Base-by-base conservation (phyloP, 2,113 vertebrate species). In the Apaloderma vittatum region DNA sequence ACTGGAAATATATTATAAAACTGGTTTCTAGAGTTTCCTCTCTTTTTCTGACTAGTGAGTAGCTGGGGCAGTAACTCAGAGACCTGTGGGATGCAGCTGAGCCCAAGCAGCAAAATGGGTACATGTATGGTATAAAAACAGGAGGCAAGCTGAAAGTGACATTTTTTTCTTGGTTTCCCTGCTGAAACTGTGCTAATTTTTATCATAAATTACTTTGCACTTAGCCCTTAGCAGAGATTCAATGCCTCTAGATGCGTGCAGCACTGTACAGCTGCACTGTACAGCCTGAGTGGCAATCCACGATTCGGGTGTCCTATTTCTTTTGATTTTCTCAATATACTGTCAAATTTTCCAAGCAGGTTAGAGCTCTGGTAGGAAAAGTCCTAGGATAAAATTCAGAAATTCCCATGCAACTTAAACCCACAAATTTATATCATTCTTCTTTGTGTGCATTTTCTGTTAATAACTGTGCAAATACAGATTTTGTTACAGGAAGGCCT, bases 41-140 rank as follows among this genome's bases (percentile, higher is more conserved):
- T 67, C 11, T 40, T 61, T 40, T 80, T 55, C 61, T 61, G 54
- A 8, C n/a, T 34, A 13, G 34, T 10, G 16, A 30, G 34, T 7
- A 32, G 65, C 36, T 8, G 37, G 34, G 37, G 19, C 48, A 23
- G 17, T 19, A 68, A 15, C 34, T 27, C 20, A 16, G 32, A 66
- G 26, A 37, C 14, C 27, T 8, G 1, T 16, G 58, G 32, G 65
- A 32, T 32, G 36, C 15, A 45, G 73, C 19, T 27, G 34, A 63
- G 65, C 32, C 32, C 0, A 2, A 12, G 3, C 45, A 29, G 36
- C 45, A 37, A n/a, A 57, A 24, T 0, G 4, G 40, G 40, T 40
- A 10, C 12, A 12, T 40, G 40, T 40, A 40, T 40, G 40, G 11
- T 40, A 40, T 40, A 40, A 40, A 40, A 40, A 10, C 40, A 40